Conservation (phyloP, 1,140 invertebrate genomes). For the Lepidurus couesii region DNA sequence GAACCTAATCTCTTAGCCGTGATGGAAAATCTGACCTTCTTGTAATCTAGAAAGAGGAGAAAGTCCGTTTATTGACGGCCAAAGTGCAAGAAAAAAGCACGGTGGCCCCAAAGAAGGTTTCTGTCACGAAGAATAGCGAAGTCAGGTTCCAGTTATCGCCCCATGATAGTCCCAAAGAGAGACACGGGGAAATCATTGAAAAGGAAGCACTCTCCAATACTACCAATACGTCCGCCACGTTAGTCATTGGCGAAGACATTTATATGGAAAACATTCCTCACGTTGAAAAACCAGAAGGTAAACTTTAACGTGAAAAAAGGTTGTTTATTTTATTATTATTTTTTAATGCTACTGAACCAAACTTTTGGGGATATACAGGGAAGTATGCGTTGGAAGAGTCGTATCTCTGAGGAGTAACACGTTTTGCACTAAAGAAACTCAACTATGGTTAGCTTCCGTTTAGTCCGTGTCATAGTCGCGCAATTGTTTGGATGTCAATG, state of each 20-base stretch:
- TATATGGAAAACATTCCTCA: neutral
- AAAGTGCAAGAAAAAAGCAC: constrained; percentile 69
- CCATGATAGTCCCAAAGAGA: neutral
- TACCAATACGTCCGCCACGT: neutral
- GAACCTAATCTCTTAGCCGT: no score
- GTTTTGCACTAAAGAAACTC: neutral
- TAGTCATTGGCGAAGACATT: constrained; percentile 10
- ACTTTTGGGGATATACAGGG: neutral
- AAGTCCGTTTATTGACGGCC: constrained; percentile 69
- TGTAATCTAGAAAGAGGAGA: constrained; percentile 73
- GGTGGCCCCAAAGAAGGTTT: constrained; percentile 23
- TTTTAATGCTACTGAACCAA: neutral
- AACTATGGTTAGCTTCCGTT: neutral
- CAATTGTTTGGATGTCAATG: neutral
- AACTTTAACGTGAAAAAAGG: neutral
- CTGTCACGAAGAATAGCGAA: constrained; percentile 5
- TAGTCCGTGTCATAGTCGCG: neutral
- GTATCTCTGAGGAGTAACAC: neutral
- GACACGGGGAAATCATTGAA: neutral
- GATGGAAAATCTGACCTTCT: constrained; percentile 26
- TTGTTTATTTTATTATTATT: neutral
- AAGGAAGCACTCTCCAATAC: neutral
- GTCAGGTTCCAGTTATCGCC: constrained; percentile 11
- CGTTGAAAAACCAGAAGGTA: constrained; percentile 3
- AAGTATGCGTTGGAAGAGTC: constrained; percentile 5